Conservation (phyloP, 2,113 vertebrate genomes). For the Mobula hypostoma region DNA sequence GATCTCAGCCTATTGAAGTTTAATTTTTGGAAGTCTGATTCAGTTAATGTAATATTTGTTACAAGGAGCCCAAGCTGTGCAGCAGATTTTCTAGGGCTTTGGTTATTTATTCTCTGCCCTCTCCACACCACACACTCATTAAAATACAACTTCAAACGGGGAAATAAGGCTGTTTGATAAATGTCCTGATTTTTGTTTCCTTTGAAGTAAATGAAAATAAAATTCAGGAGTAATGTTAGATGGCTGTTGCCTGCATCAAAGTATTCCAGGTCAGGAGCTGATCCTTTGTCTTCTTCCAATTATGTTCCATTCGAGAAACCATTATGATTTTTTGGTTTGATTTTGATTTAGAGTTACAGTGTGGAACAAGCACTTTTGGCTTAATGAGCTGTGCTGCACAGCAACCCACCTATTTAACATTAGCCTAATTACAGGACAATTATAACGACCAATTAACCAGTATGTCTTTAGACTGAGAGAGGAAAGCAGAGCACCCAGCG, state of each 20-base stretch:
- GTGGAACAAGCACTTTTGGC: too few species aligned
- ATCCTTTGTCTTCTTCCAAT: neutral
- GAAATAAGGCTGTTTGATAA: neutral
- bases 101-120: neutral
- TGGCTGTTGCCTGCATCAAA: neutral
- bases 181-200: neutral
- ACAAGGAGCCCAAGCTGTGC: neutral
- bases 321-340: too few species aligned
- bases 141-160: neutral
- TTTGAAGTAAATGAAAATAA: neutral
- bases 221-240: neutral
- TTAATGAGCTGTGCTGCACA: too few species aligned
- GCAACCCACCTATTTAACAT: too few species aligned
- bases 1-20: neutral
- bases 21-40: neutral
- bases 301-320: too few species aligned
- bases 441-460: too few species aligned
- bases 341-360: too few species aligned
- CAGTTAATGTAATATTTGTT: neutral
- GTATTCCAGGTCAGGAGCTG: neutral
- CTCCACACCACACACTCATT: neutral
- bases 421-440: too few species aligned
- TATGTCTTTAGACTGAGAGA: too few species aligned
- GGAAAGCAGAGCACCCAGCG: too few species aligned
- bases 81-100: neutral